phyloP scores from a whole-genome alignment of 2,888 invertebrate species.

The Pherbina coryleti region DNA sequence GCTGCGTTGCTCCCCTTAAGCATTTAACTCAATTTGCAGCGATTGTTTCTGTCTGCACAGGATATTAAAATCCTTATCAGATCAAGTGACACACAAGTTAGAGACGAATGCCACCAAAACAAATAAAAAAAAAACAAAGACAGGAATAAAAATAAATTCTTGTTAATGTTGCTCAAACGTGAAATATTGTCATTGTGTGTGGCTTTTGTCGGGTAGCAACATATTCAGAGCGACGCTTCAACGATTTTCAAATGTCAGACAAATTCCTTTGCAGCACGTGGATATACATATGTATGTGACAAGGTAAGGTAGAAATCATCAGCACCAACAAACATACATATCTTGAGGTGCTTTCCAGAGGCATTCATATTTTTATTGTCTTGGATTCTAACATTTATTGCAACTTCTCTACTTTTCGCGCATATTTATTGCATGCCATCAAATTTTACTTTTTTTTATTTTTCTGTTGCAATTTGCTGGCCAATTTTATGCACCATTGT shows the following conservation, averaged over 20 bases:
- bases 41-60: neutral
- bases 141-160: neutral
- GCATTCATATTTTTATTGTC: neutral
- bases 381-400: neutral
- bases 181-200: neutral
- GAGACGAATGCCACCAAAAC: no score
- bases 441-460: neutral
- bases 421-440: neutral
- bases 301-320: no score
- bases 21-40: no score
- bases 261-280: no score
- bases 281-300: no score
- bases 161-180: neutral
- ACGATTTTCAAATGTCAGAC: no score
- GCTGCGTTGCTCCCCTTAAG: no score
- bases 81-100: neutral
- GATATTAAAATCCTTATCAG: slow-evolving; percentile 21
- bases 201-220: no score
- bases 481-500: neutral
- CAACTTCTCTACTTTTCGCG: neutral
- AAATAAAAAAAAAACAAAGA: no score
- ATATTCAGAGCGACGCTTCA: no score
- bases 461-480: neutral
- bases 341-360: no score
- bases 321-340: no score